Evolutionary conservation across 2,888 invertebrate species (phyloP).

Genomic region (Anodontia alba): DNA sequence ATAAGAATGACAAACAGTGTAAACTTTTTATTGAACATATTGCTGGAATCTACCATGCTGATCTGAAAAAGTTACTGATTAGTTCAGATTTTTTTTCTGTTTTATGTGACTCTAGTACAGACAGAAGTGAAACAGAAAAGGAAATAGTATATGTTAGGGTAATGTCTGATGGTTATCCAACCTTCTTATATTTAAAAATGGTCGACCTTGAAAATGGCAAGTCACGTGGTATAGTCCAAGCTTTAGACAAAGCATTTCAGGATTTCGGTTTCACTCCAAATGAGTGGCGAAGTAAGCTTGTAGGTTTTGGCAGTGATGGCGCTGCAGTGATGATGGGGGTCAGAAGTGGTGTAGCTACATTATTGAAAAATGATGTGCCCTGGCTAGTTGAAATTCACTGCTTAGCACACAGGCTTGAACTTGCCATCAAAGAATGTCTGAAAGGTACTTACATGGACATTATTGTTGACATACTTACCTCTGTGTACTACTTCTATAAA

Average conservation of each 20-base stretch:
- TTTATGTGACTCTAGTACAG: not conserved
- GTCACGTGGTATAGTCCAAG: not conserved
- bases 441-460: conserved; percentile 19
- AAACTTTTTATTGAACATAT: not conserved
- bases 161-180: not conserved
- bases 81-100: conserved; percentile 1
- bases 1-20: too few species aligned
- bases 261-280: not conserved
- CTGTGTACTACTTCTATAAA: conserved; percentile 31
- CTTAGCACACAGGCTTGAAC: too few species aligned
- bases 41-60: not conserved
- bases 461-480: conserved; percentile 19
- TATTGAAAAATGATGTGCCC: too few species aligned
- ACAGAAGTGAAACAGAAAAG: not conserved
- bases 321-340: too few species aligned
- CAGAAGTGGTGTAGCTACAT: too few species aligned
- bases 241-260: not conserved
- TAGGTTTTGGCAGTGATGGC: too few species aligned
- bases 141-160: not conserved
- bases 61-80: not conserved
- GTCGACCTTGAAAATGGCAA: not conserved
- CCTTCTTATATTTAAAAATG: not conserved
- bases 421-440: not conserved
- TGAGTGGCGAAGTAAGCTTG: not conserved
- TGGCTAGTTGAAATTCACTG: too few species aligned